These are phyloP conservation scores for Bagarius yarrelli DNA, from an alignment of 2,113 vertebrate species.

Conservation along the genomic window DNA sequence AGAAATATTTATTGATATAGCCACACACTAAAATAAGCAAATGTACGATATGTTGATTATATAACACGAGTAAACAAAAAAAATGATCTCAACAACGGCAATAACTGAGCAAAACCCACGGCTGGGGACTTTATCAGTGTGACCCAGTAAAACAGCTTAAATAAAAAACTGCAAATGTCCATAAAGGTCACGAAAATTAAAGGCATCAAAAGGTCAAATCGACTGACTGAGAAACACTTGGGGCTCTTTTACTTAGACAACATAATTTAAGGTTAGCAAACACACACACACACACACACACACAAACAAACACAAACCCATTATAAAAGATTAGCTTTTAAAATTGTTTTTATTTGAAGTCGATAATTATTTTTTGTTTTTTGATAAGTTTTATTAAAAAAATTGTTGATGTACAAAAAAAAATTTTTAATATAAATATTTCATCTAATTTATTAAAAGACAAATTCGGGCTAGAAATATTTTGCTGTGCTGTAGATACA, in stretches of 20 bases:
- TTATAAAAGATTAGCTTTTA: too few species aligned
- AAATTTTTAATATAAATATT: too few species aligned
- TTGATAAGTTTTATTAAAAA: too few species aligned
- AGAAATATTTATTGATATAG: background rate
- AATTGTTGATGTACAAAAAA: too few species aligned
- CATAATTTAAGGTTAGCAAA: too few species aligned
- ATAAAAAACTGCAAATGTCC: background rate
- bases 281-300: too few species aligned
- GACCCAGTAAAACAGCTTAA: background rate
- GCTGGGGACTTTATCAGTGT: background rate
- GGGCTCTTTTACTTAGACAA: background rate
- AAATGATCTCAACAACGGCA: background rate
- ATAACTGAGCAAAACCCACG: background rate
- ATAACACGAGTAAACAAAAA: background rate
- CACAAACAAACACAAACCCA: too few species aligned
- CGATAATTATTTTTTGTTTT: too few species aligned
- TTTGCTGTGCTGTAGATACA: background rate
- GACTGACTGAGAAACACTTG: background rate
- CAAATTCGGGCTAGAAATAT: background rate
- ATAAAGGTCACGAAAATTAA: background rate
- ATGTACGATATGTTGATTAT: background rate
- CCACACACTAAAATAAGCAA: background rate
- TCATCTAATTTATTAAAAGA: background rate
- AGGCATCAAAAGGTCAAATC: background rate
- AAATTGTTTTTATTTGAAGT: too few species aligned